Conservation (phyloP, 2,113 vertebrate genomes). For the Baryphthengus martii region DNA sequence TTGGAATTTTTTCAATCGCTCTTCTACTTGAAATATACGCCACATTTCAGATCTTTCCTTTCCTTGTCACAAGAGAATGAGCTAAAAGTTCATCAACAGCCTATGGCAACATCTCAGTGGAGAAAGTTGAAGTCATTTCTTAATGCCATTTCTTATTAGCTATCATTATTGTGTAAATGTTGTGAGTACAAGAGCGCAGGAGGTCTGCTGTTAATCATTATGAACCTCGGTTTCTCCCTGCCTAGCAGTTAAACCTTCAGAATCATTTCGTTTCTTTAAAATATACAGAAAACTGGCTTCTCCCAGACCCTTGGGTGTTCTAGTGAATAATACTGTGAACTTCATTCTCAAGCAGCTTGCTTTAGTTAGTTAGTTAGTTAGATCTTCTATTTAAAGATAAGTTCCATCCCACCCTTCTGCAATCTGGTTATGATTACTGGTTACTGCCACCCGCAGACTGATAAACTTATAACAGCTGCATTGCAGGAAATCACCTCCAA, state of each 20-base stretch:
- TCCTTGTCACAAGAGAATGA: not conserved
- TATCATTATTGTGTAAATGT: slow-evolving; percentile 44
- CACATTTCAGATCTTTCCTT: slow-evolving; percentile 4
- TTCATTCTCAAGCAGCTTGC: slow-evolving; percentile 2
- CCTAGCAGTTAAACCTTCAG: slow-evolving; percentile 50
- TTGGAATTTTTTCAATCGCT: slow-evolving; percentile 22
- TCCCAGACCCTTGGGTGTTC: slow-evolving; percentile 18
- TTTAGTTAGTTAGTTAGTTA: slow-evolving; percentile 7
- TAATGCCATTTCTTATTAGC: slow-evolving; percentile 60
- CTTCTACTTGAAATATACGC: slow-evolving; percentile 34
- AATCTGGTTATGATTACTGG: slow-evolving; percentile 78
- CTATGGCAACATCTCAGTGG: slow-evolving; percentile 40
- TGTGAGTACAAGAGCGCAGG: not conserved
- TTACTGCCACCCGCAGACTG: slow-evolving; percentile 79
- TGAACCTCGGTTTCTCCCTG: slow-evolving; percentile 8
- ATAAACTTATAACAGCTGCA: slow-evolving; percentile 83
- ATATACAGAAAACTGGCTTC: slow-evolving; percentile 18
- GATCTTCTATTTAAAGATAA: slow-evolving; percentile 54
- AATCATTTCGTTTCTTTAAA: slow-evolving; percentile 24
- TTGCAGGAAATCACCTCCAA: slow-evolving; percentile 75
- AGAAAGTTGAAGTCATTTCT: slow-evolving; percentile 62
- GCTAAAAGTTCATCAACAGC: slow-evolving; percentile 59
- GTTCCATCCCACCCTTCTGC: slow-evolving; percentile 56
- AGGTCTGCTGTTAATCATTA: slow-evolving; percentile 48
- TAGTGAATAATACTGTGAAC: not conserved